These are phyloP conservation scores for Oreochromis mossambicus DNA, from an alignment of 2,797 vertebrate species.

Conservation along the genomic window DNA sequence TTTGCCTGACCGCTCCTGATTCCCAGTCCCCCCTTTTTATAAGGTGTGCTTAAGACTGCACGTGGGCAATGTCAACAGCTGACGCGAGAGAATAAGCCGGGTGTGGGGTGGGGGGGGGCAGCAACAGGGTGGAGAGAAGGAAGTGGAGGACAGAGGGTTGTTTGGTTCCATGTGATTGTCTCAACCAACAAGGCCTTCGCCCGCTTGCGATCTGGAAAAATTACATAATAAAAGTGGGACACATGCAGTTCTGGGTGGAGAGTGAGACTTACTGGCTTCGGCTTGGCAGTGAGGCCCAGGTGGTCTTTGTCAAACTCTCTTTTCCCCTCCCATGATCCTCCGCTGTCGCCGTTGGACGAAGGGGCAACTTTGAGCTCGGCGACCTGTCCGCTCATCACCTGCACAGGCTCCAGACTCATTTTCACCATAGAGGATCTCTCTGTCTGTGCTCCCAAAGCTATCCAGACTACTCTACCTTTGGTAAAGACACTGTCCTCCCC, in stretches of 20 bases:
- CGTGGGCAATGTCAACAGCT: slow-evolving; percentile 41
- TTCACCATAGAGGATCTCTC: slow-evolving; percentile 56
- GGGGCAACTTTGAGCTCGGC: slow-evolving; percentile 55
- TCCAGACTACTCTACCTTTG: background rate
- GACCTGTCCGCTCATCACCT: slow-evolving; percentile 71
- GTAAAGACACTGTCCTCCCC: background rate
- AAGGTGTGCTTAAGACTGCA: slow-evolving; percentile 1
- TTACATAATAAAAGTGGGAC: background rate
- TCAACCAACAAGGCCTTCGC: background rate
- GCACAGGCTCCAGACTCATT: slow-evolving; percentile 78
- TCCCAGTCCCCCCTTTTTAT: background rate
- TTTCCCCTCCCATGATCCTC: slow-evolving; percentile 69
- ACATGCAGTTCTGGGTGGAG: background rate
- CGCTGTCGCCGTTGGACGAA: slow-evolving; percentile 73
- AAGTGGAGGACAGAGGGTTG: background rate
- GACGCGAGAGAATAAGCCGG: background rate
- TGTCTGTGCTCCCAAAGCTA: background rate
- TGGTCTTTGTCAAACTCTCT: slow-evolving; percentile 62
- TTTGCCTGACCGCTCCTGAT: background rate
- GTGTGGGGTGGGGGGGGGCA: background rate
- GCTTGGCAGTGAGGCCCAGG: slow-evolving; percentile 79
- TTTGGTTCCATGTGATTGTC: background rate
- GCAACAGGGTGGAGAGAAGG: background rate
- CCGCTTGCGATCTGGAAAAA: background rate
- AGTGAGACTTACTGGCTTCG: slow-evolving; percentile 83